Evolutionary conservation across 2,797 vertebrate genomes (phyloP), one percentile per base, ranked within the genome.

Genomic region (Pseudochaenichthys georgianus): DNA sequence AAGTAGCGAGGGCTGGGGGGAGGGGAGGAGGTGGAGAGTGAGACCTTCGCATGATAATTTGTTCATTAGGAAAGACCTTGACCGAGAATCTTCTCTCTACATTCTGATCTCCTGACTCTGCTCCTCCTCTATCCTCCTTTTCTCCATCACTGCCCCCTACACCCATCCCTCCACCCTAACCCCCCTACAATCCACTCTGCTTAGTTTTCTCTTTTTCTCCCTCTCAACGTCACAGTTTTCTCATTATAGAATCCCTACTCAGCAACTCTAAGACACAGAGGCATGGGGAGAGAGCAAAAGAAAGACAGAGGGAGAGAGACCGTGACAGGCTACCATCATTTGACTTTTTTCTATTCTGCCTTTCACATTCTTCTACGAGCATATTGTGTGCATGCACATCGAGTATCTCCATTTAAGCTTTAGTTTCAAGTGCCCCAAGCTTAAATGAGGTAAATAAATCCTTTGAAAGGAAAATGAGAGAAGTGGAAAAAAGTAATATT

Each of bases 31-130:
- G 75, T 21, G 52, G 67, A 64, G 75, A 80, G 76, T 52, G 51
- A 83, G 83, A 89, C 83, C 85, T 83, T 75, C 82, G 88, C 88
- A 92, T 92, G 84, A 92, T 92, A 91, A 94, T 93, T 91, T 31
- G 63, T 92, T 93, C 92, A 93, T 91, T 92, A 92, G 80, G 60
- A 88, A 88, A 92, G 92, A 93, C 92, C 93, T 93, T 93, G 92
- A 90, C 88, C 71, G 72, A 86, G 82, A 90, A 87, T 89, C 81
- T 82, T 85, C 77, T 81, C 72, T 84, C 74, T 75, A 77, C 78
- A 74, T 83, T 76, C 79, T 81, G 87, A 91, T 93, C 88, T 90
- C 86, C 80, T 82, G 83, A 87, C 86, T 88, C 83, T 3, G 17
- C 80, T 84, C 81, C 69, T 80, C 70, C 59, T 68, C 54, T 59